A percentile compares a stretch with the other conserved stretches of the same genome.
phyloP scores from a whole-genome alignment of 2,888 invertebrate genomes.

The Platerodrilus igneus region DNA sequence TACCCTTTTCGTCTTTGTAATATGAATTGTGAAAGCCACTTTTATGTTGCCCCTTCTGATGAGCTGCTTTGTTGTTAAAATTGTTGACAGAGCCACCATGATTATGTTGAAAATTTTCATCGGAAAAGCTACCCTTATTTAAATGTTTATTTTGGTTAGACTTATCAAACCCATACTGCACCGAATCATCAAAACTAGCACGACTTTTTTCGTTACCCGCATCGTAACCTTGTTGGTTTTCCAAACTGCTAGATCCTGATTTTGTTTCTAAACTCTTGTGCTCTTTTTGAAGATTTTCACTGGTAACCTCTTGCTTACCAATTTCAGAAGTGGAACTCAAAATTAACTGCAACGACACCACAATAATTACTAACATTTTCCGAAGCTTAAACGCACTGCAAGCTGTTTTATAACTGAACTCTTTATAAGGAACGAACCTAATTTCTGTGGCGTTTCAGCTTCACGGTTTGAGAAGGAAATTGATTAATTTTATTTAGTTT shows the following conservation, averaged over 20 bases:
- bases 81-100: conserved; percentile 37
- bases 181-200: conserved; percentile 36
- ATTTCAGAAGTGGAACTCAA: no score
- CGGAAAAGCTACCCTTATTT: conserved; percentile 36
- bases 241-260: conserved; percentile 27
- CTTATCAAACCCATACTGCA: conserved; percentile 37
- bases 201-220: conserved; percentile 38
- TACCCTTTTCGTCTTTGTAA: conserved; percentile 66
- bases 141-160: conserved; percentile 37
- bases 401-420: no score
- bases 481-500: no score
- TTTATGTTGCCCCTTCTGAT: conserved; percentile 66
- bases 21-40: conserved; percentile 66
- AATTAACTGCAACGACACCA: no score
- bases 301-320: no score
- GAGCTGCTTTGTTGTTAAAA: conserved; percentile 43
- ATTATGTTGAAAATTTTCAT: conserved; percentile 38
- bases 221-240: conserved; percentile 37
- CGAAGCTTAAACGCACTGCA: no score
- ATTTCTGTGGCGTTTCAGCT: no score
- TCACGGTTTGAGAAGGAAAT: conserved; percentile 15
- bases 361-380: no score
- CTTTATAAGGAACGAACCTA: no score
- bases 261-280: no score
- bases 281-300: no score